Conservation (phyloP, 2,113 vertebrate species). For the Naja naja region DNA sequence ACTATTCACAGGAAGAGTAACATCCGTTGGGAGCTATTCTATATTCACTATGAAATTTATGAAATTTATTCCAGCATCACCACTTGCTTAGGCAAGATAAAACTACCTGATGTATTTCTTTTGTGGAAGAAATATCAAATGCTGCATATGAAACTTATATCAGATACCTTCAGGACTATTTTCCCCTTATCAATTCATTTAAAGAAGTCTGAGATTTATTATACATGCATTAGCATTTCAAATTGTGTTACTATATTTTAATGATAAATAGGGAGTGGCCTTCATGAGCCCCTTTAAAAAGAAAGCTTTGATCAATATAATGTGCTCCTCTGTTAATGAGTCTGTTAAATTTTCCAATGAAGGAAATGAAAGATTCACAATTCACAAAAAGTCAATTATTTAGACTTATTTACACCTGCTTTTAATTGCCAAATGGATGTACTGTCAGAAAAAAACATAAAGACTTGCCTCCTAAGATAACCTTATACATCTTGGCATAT, state of each 20-base stretch:
- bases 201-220: constrained; percentile 5
- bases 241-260: not conserved
- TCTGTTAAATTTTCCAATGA: not conserved
- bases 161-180: not conserved
- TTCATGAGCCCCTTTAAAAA: not conserved
- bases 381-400: constrained; percentile 7
- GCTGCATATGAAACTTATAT: not conserved
- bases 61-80: not conserved
- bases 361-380: constrained; percentile 22
- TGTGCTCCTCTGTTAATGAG: constrained; percentile 2
- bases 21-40: not conserved
- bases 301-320: not conserved
- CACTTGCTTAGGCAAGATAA: not conserved
- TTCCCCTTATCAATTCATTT: not conserved
- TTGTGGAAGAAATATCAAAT: not conserved
- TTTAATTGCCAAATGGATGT: constrained; percentile 15
- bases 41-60: not conserved
- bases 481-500: not conserved
- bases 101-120: not conserved
- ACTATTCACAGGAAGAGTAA: not conserved
- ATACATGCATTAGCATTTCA: not conserved
- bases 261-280: constrained; percentile 1
- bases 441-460: not conserved
- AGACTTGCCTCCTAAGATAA: constrained; percentile 10
- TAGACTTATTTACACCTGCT: constrained; percentile 4